phyloP scores from a whole-genome alignment of 2,797 vertebrate genomes.

The Sebastes dallii region DNA sequence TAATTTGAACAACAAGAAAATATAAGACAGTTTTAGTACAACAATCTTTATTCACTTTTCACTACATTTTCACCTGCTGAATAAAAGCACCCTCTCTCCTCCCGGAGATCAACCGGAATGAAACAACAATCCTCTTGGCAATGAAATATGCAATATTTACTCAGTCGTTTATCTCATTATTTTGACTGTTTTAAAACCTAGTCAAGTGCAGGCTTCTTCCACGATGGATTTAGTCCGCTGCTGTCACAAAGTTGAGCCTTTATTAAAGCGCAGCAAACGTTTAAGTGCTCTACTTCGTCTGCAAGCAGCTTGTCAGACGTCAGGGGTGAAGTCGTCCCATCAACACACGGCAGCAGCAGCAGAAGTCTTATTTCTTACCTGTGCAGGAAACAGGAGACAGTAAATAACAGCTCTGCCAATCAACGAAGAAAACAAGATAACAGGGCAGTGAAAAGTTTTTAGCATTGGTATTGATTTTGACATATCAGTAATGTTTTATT shows the following conservation, averaged over 20 bases:
- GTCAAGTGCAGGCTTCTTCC: not conserved
- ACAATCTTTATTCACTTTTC: conserved; percentile 60
- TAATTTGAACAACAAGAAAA: not conserved
- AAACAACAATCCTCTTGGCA: conserved; percentile 20
- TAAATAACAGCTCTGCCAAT: not conserved
- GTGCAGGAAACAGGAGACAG: conserved; percentile 8
- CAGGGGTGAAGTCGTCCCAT: not conserved
- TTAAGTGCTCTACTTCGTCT: conserved; percentile 19
- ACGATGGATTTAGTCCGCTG: conserved; percentile 5
- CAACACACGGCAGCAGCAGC: not conserved
- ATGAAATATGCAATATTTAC: not conserved
- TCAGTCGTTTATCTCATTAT: not conserved
- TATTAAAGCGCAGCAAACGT: conserved; percentile 6
- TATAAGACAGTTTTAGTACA: not conserved
- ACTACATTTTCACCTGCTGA: conserved; percentile 11
- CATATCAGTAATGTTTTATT: not conserved
- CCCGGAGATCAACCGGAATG: conserved; percentile 12
- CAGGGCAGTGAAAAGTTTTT: not conserved
- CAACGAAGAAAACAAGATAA: not conserved
- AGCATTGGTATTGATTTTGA: not conserved
- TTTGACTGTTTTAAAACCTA: conserved; percentile 15
- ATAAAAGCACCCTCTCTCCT: conserved; percentile 11
- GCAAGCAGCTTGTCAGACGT: not conserved
- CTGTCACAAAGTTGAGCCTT: conserved; percentile 2
- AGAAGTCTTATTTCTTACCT: conserved; percentile 71